Evolutionary conservation across 2,888 invertebrate species (phyloP).

Genomic region (Idaea biselata): DNA sequence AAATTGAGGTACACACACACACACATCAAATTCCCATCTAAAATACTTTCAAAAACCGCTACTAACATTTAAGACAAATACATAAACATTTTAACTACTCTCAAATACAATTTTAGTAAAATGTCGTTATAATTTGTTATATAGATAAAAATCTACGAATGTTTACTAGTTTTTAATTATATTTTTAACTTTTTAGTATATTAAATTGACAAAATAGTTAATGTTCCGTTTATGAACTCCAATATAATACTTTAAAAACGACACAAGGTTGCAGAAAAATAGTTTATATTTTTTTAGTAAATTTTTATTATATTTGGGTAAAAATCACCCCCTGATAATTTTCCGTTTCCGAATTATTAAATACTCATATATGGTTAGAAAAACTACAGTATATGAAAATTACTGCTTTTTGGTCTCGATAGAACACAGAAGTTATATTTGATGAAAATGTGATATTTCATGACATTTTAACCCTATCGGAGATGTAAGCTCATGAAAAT

Average conservation of each 20-base stretch:
- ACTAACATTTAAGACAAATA: constrained; percentile 32
- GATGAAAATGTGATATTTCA: background rate
- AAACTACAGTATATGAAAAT: constrained; percentile 50
- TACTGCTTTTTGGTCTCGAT: constrained; percentile 38
- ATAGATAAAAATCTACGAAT: constrained; percentile 32
- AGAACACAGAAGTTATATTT: constrained; percentile 39
- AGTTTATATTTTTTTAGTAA: background rate
- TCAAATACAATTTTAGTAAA: constrained; percentile 21
- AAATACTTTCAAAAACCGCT: constrained; percentile 21
- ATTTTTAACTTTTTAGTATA: constrained; percentile 14
- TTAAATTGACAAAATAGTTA: constrained; percentile 26
- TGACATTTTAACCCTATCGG: background rate
- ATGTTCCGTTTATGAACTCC: constrained; percentile 5
- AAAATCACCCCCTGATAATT: constrained; percentile 2
- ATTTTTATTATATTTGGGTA: constrained; percentile 1
- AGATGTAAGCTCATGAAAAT: background rate
- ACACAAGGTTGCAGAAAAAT: constrained; percentile 1
- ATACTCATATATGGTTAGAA: constrained; percentile 29
- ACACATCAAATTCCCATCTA: constrained; percentile 6
- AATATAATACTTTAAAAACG: constrained; percentile 4
- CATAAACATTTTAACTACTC: constrained; percentile 37
- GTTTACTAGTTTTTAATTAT: constrained; percentile 37
- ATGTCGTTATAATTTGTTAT: background rate
- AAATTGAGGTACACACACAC: constrained; percentile 7
- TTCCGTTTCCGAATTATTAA: constrained; percentile 3